Evolutionary conservation across 2,797 vertebrate species (phyloP), one percentile per base, ranked within the genome.

Genomic region (Oryzias sinensis): DNA sequence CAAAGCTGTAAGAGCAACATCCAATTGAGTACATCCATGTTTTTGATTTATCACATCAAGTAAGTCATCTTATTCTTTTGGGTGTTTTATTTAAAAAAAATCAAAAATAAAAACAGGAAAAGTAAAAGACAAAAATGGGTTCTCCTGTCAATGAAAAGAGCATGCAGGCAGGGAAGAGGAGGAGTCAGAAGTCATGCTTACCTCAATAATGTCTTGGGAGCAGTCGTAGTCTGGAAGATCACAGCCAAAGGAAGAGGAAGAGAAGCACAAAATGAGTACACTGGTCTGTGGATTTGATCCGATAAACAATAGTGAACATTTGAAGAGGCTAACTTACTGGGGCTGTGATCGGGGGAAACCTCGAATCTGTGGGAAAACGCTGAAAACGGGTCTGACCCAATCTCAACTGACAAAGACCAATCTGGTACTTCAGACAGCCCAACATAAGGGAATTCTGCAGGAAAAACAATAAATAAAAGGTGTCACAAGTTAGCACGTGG

Each of bases 281-380:
- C 4, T 41, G 16, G 22, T 18, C 1, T 9, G 33, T 9, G 11
- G 33, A 13, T 37, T 37, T 13, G 9, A 37, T 37, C 9, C 9
- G 33, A 37, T 37, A 37, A 3, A 27, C 5, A 27, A 13, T 9
- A 3, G 33, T 37, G 33, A 37, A 13, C 9, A 4, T 37, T 13
- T 11, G 3, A 37, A 11, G 17, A 18, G 1, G 4, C 8, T 43
- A 54, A 33, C 78, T 77, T 85, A 93, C 92, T 86, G 18, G 65
- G 0, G 14, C 56, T 59, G 50, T 91, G 88, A 2, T 90, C 77
- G 0, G 97, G 96, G 0, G 97, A 98, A 69, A 98, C 94, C 67
- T 99, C 93, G 63, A 99, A 93, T 60, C 46, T 74, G 17, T 72
- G 59, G 65, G 80, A 85, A 33, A 87, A 64, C 33, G 57, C 75